Base-by-base conservation (phyloP, 2,797 vertebrate species). In the Sebastes dallii region DNA sequence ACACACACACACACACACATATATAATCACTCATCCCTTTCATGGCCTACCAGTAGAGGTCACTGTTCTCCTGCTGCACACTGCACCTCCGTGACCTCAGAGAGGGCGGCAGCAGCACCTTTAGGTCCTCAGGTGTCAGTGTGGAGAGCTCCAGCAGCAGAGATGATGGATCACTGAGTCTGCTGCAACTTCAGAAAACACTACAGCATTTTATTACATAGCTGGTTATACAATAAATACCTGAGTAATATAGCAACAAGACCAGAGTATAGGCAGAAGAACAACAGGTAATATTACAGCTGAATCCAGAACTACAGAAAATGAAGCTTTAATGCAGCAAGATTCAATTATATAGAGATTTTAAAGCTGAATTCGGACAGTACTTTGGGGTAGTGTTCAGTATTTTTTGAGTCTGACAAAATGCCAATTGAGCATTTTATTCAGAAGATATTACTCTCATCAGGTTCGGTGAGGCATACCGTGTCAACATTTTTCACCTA, bases 31-130 rank as follows among this genome's bases (percentile, higher is more conserved):
- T 9, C 27, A 18, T 14, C 30, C 32, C 34, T 73, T 56, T 75
- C 56, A 30, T 18, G 30, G 22, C 29, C 66, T 14, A n/a, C 92
- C 94, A 94, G 91, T 72, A 92, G 94, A 92, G 93, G 95, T 87
- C 92, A 55, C 88, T 86, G 84, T 89, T 92, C 70, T 74, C 82
- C 85, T 75, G 72, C 71, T 61, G 79, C 80, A 62, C 68, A 4
- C 77, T 39, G 79, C 72, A 81, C 65, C 80, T 83, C 66, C 65
- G 52, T 50, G 60, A 78, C 69, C 73, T 77, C 25, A 25, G 64
- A n/a, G 1, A 34, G 25, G 10, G 30, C 3, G 64, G 14, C 13
- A 3, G 67, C 83, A 27, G 62, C 76, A 82, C 76, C 54, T 80
- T 66, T 6, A 65, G 62, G 71, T 64, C 59, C 24, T 36, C 46